Base-by-base conservation (phyloP, 2,113 vertebrate genomes). In the Trogon melanurus region DNA sequence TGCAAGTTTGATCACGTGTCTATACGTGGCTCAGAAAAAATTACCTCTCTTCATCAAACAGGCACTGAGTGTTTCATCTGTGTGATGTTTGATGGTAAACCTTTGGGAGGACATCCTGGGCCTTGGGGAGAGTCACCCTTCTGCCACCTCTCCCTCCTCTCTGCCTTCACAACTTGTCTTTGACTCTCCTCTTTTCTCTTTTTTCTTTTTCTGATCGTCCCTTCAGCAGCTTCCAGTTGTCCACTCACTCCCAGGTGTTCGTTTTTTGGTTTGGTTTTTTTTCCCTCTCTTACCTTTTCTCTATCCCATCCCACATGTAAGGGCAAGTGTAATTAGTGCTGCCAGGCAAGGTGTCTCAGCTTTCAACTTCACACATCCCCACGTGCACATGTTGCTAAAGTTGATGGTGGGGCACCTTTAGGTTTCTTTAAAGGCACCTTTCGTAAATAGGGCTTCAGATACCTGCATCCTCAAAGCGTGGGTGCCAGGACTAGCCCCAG, bases 391-490 rank as follows among this genome's bases (percentile, higher is more conserved):
- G 2, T 41, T 36, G 22, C 34, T 60, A 16, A 69, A 65, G 79
- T 32, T 29, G 74, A 10, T 0, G 5, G 51, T 47, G 44, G 29
- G 26, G 66, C 41, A 41, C 41, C 41, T 41, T 13, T 41, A 41
- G 41, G 41, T 41, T 41, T 41, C 41, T 41, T 41, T 41, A 11
- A 41, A 41, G 48, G n/a, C 48, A 32, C 13, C 30, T 83, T 58
- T 32, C 26, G 29, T 56, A 75, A 61, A 26, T 2, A 26, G 11
- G 1, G 8, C n/a, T 65, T 48, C 56, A 61, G 41, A 38, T 54
- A 16, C 50, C 27, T 19, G 32, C 0, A 0, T 16, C 61, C 62
- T 22, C 27, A 14, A 13, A 65, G 54, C 1, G 0, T 1, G 2
- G 10, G 5, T 53, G 44, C 64, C 57, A 54, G 58, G 29, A 13